Evolutionary conservation across 1,140 invertebrate species (phyloP), one percentile per base, ranked within the genome.

Genomic region (Homalodisca vitripennis): DNA sequence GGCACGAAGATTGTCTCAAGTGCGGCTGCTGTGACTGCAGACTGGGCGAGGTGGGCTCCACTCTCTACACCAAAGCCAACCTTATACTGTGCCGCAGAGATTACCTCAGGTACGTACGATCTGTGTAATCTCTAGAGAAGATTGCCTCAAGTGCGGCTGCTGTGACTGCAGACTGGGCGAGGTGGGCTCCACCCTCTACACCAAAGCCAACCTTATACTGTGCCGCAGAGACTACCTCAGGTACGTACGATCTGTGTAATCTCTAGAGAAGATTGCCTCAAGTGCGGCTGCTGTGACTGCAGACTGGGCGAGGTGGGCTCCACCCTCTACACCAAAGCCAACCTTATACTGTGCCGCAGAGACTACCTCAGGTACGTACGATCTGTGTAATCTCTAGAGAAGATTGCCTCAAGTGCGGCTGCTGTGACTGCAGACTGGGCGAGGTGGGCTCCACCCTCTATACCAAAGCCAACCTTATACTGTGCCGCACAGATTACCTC

Each of bases 1-100:
- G 97, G 96, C 97, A 98, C 81, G 97, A 98, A 81, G 96, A 98
- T 81, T 99, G 97, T 80, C 86, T 99, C 10, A 98, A 98, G 81
- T 98, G 97, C 79, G 93, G 94, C 68, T 98, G 95, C 82, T 98
- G 96, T 82, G 94, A 98, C 80, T 98, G 95, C 81, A 85, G 96
- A 57, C 86, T 99, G 51, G 97, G 96, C 14, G 97, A 98, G 81
- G 95, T 98, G n/a, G 96, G 97, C 29, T 97, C 95, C 51, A 97
- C 95, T 0, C 87, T 98, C 6, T 98, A 96, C 81, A 95, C 94
- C 32, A 96, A 96, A 80, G 96, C 95, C 47, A 98, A 98, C 80
- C 87, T 98, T 32, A 94, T 98, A 76, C 86, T 99, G n/a, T 99
- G 97, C 87, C 93, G 95, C 82, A 87, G 95, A 79, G 97, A 99